A percentile compares a stretch with the other conserved stretches of the same genome.
Evolutionary conservation across 1,140 invertebrate species (phyloP).

Genomic region (Drosophila chauvacae): DNA sequence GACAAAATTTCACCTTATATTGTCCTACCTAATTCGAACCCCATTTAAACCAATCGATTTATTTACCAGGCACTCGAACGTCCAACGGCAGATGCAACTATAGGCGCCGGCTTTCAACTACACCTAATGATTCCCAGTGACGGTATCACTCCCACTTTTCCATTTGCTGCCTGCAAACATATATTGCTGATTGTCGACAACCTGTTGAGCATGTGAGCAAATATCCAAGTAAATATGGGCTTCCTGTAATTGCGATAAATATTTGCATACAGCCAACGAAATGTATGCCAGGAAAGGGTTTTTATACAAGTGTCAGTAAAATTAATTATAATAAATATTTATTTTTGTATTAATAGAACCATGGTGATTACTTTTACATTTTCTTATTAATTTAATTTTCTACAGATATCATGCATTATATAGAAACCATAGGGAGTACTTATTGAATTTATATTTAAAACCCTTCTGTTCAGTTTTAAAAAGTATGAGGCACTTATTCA

Average conservation of each 20-base stretch:
- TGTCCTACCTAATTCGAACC: slow-evolving; percentile 10
- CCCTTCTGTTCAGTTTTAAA: neutral
- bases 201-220: slow-evolving; percentile 51
- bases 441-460: neutral
- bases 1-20: slow-evolving; percentile 5
- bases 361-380: too few relatives aligned
- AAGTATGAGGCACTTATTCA: too few relatives aligned
- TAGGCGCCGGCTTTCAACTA: slow-evolving; percentile 28
- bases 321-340: slow-evolving; percentile 1
- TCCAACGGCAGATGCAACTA: slow-evolving; percentile 28
- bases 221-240: slow-evolving; percentile 36
- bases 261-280: slow-evolving; percentile 54
- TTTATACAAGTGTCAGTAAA: neutral
- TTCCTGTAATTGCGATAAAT: slow-evolving; percentile 61
- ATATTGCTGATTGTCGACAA: slow-evolving; percentile 39
- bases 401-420: neutral
- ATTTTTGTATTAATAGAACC: neutral
- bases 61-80: slow-evolving; percentile 49
- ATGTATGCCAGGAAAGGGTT: neutral
- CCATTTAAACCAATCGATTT: slow-evolving; percentile 18
- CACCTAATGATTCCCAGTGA: slow-evolving; percentile 32
- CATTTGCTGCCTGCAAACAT: slow-evolving; percentile 22
- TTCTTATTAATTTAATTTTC: neutral
- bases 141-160: slow-evolving; percentile 13
- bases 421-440: neutral